Evolutionary conservation across 1,140 invertebrate genomes (phyloP), one percentile per base, ranked within the genome.

Genomic region (Drosophila jambulina): DNA sequence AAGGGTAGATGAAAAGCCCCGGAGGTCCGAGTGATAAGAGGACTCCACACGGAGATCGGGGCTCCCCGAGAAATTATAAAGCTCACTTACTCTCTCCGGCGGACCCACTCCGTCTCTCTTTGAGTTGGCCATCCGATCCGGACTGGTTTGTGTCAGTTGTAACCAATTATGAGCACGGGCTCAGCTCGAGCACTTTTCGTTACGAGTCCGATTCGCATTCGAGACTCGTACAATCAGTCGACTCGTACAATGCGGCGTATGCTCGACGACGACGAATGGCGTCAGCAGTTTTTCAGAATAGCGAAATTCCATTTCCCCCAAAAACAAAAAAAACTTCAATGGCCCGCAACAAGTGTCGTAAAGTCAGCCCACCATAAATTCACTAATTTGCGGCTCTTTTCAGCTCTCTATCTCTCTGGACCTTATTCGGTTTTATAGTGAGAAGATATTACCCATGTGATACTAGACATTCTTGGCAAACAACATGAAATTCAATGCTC

Each of bases 111-210:
- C 21, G 21, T 17, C 42, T 34, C 61, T 67, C 46, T 34, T 27
- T 32, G 12, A 71, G 43, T 72, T 72, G 69, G 67, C 65, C 69
- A 72, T 71, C 69, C 69, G 53, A 72, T 40, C 53, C 53, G 68
- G 69, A 59, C 69, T 72, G 45, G 69, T 71, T 72, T 72, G 42
- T 36, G 69, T 72, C 69, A 72, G 69, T 72, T 71, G 69, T 72
- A 72, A 72, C 69, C 69, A 72, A 72, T 71, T 72, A 71, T 71
- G 69, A 71, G 69, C 32, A 36, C 27, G 34, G 61, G 61, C 45
- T 65, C 45, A 34, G 65, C 34, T 34, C 15, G 57, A 36, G 32
- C 17, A 46, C 54, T 45, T 60, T 67, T 27, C 54, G 27, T 38
- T 64, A 6, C 32, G 43, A 40, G 19, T 65, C 45, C 45, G 19